Conservation (phyloP, 2,888 invertebrate species). For the Harpalus rufipes region DNA sequence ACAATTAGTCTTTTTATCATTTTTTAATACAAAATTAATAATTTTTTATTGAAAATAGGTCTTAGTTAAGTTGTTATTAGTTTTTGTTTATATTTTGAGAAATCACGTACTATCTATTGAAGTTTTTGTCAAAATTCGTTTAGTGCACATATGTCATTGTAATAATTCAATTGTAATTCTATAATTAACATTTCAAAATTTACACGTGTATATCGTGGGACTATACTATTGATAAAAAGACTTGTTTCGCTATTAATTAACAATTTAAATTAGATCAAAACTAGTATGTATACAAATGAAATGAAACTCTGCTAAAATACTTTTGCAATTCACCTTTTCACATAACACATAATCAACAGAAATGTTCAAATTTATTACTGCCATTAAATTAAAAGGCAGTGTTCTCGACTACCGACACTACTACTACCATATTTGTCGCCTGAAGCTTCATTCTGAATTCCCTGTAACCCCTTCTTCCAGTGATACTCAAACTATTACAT, state of each 20-base stretch:
- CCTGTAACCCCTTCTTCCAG: slow-evolving; percentile 32
- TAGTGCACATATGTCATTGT: no score
- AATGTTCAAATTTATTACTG: slow-evolving; percentile 48
- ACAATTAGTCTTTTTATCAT: no score
- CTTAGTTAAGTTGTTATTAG: no score
- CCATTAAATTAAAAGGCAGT: slow-evolving; percentile 50
- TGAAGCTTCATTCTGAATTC: slow-evolving; percentile 27
- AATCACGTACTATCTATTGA: no score
- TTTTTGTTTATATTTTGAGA: no score
- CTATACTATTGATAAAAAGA: not conserved
- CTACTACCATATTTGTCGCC: slow-evolving; percentile 26
- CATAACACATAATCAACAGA: slow-evolving; percentile 37
- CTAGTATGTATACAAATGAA: slow-evolving; percentile 3
- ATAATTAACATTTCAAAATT: no score
- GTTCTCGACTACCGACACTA: slow-evolving; percentile 45
- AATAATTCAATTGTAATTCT: no score
- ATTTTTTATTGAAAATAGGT: no score
- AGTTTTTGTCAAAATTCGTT: no score
- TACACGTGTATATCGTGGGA: no score
- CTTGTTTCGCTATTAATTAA: not conserved
- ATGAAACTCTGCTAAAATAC: slow-evolving; percentile 36
- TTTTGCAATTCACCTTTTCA: slow-evolving; percentile 17
- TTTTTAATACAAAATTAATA: no score
- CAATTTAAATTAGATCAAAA: not conserved
- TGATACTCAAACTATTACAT: slow-evolving; percentile 1